phyloP scores from a whole-genome alignment of 2,113 vertebrate species.

The Balaenoptera acutorostrata region DNA sequence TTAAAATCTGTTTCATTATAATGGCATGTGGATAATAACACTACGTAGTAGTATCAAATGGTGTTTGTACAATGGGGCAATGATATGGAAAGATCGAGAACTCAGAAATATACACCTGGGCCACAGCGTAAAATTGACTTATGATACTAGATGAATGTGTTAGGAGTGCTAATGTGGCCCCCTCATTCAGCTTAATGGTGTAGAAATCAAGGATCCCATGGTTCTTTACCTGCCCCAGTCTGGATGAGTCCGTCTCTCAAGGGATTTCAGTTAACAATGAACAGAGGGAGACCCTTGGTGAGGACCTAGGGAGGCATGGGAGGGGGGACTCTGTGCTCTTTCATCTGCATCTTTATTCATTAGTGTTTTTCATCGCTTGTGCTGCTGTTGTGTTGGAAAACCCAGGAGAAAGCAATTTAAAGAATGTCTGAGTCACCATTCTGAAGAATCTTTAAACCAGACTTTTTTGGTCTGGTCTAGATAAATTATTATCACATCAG shows the following conservation, averaged over 20 bases:
- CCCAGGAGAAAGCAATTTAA: neutral
- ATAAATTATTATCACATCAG: neutral
- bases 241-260: neutral
- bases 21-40: neutral
- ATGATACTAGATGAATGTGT: too few relatives aligned
- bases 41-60: neutral
- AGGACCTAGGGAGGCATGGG: neutral
- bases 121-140: neutral
- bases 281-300: neutral
- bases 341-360: neutral
- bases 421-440: neutral
- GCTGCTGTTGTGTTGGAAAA: neutral
- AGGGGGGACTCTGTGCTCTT: neutral
- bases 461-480: neutral
- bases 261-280: neutral
- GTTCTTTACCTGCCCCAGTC: neutral
- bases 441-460: neutral
- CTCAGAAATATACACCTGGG: neutral
- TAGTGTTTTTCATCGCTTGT: neutral
- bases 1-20: neutral
- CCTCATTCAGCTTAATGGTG: neutral
- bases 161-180: neutral
- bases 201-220: neutral
- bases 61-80: neutral
- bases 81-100: neutral